Evolutionary conservation across 2,888 invertebrate genomes (phyloP).

Genomic region (Epinotia ramella): DNA sequence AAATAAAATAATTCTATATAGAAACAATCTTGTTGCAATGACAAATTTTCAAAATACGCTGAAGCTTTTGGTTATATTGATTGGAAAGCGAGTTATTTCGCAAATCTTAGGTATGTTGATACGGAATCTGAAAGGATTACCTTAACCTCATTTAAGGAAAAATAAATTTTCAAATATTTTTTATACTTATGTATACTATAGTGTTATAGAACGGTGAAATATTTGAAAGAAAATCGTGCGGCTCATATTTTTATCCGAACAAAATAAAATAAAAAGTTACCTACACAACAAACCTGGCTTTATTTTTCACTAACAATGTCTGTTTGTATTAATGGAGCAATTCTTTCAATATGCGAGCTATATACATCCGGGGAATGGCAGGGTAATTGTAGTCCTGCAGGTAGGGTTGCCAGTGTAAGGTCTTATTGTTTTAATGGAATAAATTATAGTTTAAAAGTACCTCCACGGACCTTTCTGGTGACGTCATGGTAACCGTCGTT

Average conservation of each 20-base stretch:
- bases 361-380: constrained; percentile 1
- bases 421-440: too few relatives aligned
- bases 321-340: constrained; percentile 7
- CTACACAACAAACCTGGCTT: not conserved
- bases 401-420: constrained; percentile 3
- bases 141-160: too few relatives aligned
- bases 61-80: not conserved
- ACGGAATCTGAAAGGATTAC: too few relatives aligned
- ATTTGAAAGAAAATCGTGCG: not conserved
- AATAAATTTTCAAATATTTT: too few relatives aligned
- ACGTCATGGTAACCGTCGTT: too few relatives aligned
- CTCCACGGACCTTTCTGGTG: too few relatives aligned
- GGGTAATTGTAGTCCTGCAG: constrained; percentile 6
- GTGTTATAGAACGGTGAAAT: not conserved
- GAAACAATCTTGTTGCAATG: not conserved
- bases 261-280: not conserved
- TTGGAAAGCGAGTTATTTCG: too few relatives aligned
- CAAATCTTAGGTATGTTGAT: too few relatives aligned
- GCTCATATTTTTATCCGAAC: not conserved
- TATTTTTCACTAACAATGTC: constrained; percentile 17
- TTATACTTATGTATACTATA: too few relatives aligned
- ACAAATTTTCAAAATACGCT: not conserved
- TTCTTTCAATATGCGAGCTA: constrained; percentile 15
- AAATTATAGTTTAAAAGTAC: too few relatives aligned
- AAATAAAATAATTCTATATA: not conserved